Conservation (phyloP, 2,113 vertebrate species). For the Dasyornis broadbenti region DNA sequence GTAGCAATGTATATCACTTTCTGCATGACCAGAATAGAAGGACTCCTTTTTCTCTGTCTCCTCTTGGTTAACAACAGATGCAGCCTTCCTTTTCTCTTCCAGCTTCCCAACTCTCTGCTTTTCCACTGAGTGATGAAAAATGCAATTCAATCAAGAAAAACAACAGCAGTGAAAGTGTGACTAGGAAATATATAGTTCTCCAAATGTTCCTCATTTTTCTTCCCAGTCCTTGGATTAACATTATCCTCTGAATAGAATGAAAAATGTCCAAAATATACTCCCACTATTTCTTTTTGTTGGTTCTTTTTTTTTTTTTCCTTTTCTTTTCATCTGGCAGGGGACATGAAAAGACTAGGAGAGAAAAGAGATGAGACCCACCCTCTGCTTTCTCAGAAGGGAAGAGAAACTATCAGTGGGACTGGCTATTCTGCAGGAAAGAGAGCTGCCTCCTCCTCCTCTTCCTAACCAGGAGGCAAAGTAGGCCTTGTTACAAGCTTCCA, state of each 20-base stretch:
- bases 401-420: not conserved
- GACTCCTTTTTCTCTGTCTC: not conserved
- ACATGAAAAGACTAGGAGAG: not conserved
- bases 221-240: not conserved
- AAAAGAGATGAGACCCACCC: not conserved
- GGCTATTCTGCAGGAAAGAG: not conserved
- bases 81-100: not conserved
- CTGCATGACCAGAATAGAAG: not conserved
- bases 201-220: not conserved
- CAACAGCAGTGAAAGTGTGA: not conserved
- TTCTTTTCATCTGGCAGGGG: rapidly evolving
- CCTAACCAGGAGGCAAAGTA: not conserved
- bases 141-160: not conserved
- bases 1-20: not conserved
- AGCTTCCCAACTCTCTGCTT: not conserved
- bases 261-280: not conserved
- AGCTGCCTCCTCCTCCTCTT: not conserved
- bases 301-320: not conserved
- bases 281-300: not conserved
- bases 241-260: not conserved
- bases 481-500: not conserved
- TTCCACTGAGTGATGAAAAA: not conserved
- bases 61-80: not conserved
- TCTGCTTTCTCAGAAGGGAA: not conserved
- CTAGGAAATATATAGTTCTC: not conserved